phyloP scores from a whole-genome alignment of 1,140 invertebrate species.

The Drosophila sucinea region DNA sequence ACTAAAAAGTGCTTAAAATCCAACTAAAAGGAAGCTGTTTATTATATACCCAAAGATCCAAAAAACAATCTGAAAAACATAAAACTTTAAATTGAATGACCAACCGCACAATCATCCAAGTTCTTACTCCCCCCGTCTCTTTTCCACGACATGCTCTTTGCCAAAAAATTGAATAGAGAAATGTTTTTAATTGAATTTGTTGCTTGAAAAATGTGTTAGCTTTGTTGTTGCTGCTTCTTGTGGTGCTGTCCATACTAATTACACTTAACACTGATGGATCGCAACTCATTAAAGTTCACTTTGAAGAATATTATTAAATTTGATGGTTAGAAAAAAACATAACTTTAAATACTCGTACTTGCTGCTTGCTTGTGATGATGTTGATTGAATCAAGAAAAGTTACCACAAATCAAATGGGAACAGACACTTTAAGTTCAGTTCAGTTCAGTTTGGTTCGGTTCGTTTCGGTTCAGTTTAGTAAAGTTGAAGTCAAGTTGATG shows the following conservation, averaged over 20 bases:
- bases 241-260: constrained; percentile 36
- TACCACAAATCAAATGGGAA: constrained; percentile 36
- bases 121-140: too few species aligned
- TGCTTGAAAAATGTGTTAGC: constrained; percentile 14
- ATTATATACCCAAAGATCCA: constrained; percentile 49
- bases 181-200: constrained; percentile 43
- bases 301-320: constrained; percentile 44
- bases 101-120: constrained; percentile 9
- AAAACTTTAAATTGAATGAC: constrained; percentile 53
- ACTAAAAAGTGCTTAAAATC: constrained; percentile 64
- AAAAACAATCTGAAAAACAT: constrained; percentile 26
- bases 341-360: constrained; percentile 2
- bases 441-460: neutral
- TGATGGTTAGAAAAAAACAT: neutral
- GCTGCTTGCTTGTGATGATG: neutral
- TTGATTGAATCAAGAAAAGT: constrained; percentile 46
- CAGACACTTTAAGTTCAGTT: constrained; percentile 5
- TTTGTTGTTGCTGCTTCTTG: too few species aligned
- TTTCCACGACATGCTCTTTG: neutral
- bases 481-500: constrained; percentile 9
- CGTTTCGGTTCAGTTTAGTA: neutral
- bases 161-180: constrained; percentile 20
- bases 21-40: constrained; percentile 47
- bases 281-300: constrained; percentile 49
- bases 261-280: constrained; percentile 31